Evolutionary conservation across 2,797 vertebrate genomes (phyloP), one percentile per base, ranked within the genome.

Genomic region (Megalops cyprinoides): DNA sequence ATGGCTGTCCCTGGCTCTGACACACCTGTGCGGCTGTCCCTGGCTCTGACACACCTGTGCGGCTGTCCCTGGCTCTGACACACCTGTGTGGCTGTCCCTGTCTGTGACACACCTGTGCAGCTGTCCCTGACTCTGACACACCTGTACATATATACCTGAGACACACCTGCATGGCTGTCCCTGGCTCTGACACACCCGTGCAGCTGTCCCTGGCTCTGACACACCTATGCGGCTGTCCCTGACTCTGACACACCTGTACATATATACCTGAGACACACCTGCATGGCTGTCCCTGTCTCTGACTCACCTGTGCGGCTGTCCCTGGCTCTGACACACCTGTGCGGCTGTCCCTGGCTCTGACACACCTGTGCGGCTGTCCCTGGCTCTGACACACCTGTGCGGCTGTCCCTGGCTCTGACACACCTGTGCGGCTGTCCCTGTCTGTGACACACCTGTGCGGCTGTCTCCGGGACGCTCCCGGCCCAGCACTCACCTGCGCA

Each of bases 401-500:
- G 25, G 55, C n/a, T 25, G 8, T 58, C n/a, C 23, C 3, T 28
- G 23, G 28, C 25, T 53, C 14, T 15, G 51, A 53, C 56, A 60
- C 23, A 60, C 56, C 25, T 25, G 23, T 23, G 28, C 56, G 28
- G 23, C 23, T 60, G 56, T n/a, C n/a, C 5, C n/a, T 60, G 15
- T 53, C 20, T 53, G 7, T 60, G 56, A 28, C 56, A 60, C 5
- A 5, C 56, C 56, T 60, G 56, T 56, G 28, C 25, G 28, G 5
- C 56, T 10, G 7, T 1, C 3, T 20, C 51, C 23, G 12, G 23
- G 58, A 20, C 14, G 0, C 1, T 1, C 51, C 62, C 49, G 82
- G 12, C 23, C 37, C 39, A 1, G 2, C 15, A 3, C 89, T 94
- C 84, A 98, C 98, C 98, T 97, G 73, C 98, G 93, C 10, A 99